Percentiles rank a stretch among this genome's conserved stretches.
These are phyloP conservation scores for Peromyscus aztecus DNA, from an alignment of 2,797 vertebrate species.

Conservation along the genomic window DNA sequence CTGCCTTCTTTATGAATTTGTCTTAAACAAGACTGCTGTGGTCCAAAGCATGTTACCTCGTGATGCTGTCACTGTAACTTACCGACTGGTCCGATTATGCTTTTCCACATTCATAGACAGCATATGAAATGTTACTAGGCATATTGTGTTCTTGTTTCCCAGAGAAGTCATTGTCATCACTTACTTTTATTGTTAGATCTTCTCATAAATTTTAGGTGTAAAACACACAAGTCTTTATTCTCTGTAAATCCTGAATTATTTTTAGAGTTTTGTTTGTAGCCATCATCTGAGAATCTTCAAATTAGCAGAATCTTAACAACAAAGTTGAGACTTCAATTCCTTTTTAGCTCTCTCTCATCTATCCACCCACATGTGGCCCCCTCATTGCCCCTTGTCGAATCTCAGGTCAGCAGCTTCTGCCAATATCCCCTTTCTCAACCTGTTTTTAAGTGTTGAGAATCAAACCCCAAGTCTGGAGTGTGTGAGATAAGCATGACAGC, in stretches of 20 bases:
- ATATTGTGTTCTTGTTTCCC: neutral
- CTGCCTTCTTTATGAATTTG: neutral
- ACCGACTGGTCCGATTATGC: neutral
- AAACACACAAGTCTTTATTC: neutral
- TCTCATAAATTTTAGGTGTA: slow-evolving; percentile 53
- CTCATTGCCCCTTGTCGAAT: neutral
- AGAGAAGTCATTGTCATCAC: neutral
- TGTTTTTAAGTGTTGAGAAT: neutral
- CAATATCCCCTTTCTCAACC: neutral
- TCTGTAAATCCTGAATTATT: neutral
- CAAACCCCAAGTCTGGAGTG: neutral
- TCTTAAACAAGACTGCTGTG: neutral
- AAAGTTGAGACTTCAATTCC: neutral
- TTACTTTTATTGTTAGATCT: slow-evolving; percentile 45
- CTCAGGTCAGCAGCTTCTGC: neutral
- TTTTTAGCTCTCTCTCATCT: neutral
- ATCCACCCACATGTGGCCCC: neutral
- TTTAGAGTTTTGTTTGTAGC: neutral
- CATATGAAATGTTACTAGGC: neutral
- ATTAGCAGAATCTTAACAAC: neutral
- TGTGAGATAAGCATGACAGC: neutral
- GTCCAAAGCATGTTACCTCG: neutral
- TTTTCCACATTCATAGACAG: slow-evolving; percentile 6
- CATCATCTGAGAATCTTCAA: neutral
- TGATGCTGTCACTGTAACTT: slow-evolving; percentile 4